Evolutionary conservation across 2,888 invertebrate genomes (phyloP).

Genomic region (Epirrhoe tristata): DNA sequence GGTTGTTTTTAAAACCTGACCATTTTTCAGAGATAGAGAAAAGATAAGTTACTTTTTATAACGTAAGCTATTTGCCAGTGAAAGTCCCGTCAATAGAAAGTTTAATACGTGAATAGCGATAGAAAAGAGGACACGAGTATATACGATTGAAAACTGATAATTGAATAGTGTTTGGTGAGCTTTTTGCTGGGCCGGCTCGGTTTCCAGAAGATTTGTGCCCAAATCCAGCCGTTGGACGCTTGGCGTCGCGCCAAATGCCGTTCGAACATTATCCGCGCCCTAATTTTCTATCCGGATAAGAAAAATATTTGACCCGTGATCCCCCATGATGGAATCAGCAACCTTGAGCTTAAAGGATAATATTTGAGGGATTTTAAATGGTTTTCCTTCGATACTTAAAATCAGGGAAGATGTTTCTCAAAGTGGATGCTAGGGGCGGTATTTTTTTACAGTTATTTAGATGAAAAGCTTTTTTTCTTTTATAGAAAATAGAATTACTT

Average conservation of each 20-base stretch:
- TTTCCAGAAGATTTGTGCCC: constrained; percentile 69
- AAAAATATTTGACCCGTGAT: constrained; percentile 65
- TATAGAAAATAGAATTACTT: too few species aligned
- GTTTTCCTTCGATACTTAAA: constrained; percentile 3
- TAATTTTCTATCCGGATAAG: constrained; percentile 68
- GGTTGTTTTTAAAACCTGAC: too few species aligned
- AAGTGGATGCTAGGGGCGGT: not conserved
- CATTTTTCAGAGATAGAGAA: too few species aligned
- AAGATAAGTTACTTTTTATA: too few species aligned
- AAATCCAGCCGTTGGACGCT: constrained; percentile 59
- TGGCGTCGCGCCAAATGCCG: constrained; percentile 73
- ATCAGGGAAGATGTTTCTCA: not conserved
- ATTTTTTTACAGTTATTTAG: not conserved
- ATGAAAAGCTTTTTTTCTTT: not conserved
- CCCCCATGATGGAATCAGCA: constrained; percentile 55
- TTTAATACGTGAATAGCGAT: not conserved
- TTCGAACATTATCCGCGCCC: constrained; percentile 68
- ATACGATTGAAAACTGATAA: constrained; percentile 26
- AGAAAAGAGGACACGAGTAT: not conserved
- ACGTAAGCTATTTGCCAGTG: too few species aligned
- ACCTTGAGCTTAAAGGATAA: constrained; percentile 47
- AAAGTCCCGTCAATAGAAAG: too few species aligned
- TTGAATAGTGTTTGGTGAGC: constrained; percentile 46
- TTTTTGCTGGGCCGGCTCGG: constrained; percentile 53
- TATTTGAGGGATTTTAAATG: constrained; percentile 33